Percentiles rank a stretch among this genome's conserved stretches.
Evolutionary conservation across 2,113 vertebrate species (phyloP).

Genomic region (Halcyon senegalensis): DNA sequence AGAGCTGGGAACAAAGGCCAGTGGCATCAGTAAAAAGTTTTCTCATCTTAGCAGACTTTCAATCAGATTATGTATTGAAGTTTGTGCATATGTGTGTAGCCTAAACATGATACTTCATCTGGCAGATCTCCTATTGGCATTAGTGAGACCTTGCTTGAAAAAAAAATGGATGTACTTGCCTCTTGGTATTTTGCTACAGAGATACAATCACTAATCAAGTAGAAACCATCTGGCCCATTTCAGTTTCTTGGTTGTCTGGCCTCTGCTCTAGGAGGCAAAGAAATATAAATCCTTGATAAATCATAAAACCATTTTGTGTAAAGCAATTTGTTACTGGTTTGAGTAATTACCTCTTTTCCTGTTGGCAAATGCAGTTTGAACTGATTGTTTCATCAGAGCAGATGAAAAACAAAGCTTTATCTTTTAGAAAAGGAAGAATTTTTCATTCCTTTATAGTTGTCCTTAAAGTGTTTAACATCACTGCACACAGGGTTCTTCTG

Average conservation of each 20-base stretch:
- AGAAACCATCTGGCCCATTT: neutral
- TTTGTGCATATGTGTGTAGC: neutral
- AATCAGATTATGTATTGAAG: neutral
- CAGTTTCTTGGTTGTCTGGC: neutral
- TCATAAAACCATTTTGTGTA: neutral
- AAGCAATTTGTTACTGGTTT: neutral
- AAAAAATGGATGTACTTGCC: neutral
- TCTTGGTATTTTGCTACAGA: neutral
- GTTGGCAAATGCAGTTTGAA: neutral
- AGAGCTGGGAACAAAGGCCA: neutral
- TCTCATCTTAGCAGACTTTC: neutral
- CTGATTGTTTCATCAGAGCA: neutral
- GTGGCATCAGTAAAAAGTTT: neutral
- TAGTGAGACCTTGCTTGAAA: neutral
- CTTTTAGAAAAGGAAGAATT: neutral
- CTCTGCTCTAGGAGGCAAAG: neutral
- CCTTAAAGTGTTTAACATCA: neutral
- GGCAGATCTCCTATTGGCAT: neutral
- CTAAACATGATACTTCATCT: neutral
- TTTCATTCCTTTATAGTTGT: neutral
- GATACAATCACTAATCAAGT: neutral
- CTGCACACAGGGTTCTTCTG: neutral
- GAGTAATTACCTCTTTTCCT: neutral
- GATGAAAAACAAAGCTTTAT: neutral
- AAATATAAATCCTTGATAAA: neutral